Base-by-base conservation (phyloP, 2,888 invertebrate genomes). In the Orthonevra nobilis region DNA sequence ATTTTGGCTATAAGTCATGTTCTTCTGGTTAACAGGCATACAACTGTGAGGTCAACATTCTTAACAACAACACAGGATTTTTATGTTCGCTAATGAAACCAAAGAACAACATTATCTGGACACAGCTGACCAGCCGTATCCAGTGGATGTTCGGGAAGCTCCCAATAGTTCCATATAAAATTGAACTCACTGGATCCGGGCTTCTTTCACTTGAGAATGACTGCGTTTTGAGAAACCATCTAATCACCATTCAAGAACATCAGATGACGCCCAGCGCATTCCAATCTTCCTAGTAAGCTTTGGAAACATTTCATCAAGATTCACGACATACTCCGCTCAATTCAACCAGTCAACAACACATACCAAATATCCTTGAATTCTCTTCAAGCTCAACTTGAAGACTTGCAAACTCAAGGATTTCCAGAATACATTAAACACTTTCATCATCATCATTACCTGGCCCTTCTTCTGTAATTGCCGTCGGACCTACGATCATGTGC, bases 251-350 rank as follows among this genome's bases (percentile, higher is more conserved):
- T 12, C 34, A 52, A 36, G 23, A 12, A 23, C 10, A n/a, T 12
- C 32, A 50, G 50, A 50, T 34, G 20, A 50, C 32, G 1, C 32
- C 20, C 15, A 19, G 34, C 10, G 34, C 14, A 5, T 17, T 48
- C 5, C 34, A 50, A 20, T 50, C 50, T 12, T 34, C 50, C 19
- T 20, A 19, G 19, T 50, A n/a, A 32, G 34, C 19, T 46, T 9
- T n/a, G 40, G 40, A 9, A 19, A 19, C 40, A n/a, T 17, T 19
- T 23, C 23, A 4, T 4, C 23, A 23, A 23, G 3, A 4, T 3
- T 5, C 40, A n/a, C n/a, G 1, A 17, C 40, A 9, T n/a, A 10
- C n/a, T 9, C 9, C 4, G 10, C 19, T n/a, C n/a, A 40, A 1
- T 2, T 19, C n/a, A 10, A 9, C 3, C 10, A 0, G 1, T 14